Conservation (phyloP, 2,888 invertebrate genomes). For the Eutolmus rufibarbis region DNA sequence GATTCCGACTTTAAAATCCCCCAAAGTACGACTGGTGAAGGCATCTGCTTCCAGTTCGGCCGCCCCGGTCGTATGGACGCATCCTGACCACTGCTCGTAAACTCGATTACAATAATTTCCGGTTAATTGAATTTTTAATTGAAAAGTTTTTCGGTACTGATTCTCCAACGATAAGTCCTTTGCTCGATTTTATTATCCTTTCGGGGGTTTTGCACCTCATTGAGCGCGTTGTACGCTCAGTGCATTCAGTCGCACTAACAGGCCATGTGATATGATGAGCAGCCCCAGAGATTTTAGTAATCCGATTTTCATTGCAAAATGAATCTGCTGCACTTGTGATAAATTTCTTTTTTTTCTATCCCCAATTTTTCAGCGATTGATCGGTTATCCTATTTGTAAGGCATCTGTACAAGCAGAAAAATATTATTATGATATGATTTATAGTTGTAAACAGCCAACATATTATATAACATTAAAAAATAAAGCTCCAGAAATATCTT, state of each 20-base stretch:
- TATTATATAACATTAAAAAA: too few relatives aligned
- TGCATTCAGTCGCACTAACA: slow-evolving; percentile 5
- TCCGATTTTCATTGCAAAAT: slow-evolving; percentile 15
- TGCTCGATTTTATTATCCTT: slow-evolving; percentile 37
- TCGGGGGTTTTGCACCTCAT: slow-evolving; percentile 32
- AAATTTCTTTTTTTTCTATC: neutral
- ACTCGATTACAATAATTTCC: slow-evolving; percentile 48
- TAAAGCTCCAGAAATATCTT: too few relatives aligned
- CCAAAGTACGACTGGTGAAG: neutral
- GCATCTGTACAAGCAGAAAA: neutral
- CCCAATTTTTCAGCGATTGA: neutral
- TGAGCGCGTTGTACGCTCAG: slow-evolving; percentile 10
- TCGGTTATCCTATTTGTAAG: neutral
- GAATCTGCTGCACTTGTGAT: neutral
- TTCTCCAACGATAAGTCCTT: slow-evolving; percentile 29
- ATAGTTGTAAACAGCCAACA: too few relatives aligned
- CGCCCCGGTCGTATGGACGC: neutral
- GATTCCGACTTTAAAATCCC: neutral
- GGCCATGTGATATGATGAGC: slow-evolving; percentile 2
- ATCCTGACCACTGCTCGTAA: slow-evolving; percentile 1
- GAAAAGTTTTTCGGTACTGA: slow-evolving; percentile 44
- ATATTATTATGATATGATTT: too few relatives aligned
- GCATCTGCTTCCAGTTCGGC: neutral
- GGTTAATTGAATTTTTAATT: slow-evolving; percentile 49
- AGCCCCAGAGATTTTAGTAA: slow-evolving; percentile 5